Percentiles rank a stretch among this genome's conserved stretches.
Evolutionary conservation across 1,140 invertebrate species (phyloP).

Genomic region (Phymorhynchus buccinoides): DNA sequence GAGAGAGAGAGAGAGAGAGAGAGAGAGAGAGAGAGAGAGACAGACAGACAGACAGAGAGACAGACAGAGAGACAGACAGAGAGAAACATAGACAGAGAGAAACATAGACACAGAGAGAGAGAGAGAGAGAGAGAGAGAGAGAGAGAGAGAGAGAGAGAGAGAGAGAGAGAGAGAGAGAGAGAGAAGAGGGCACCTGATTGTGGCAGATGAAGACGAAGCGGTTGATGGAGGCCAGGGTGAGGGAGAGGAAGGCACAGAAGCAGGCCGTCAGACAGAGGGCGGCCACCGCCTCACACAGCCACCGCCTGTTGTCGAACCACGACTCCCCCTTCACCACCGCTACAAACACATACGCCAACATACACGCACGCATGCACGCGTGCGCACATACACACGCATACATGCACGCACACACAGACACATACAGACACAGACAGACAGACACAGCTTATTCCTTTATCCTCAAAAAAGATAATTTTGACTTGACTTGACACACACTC

Average conservation of each 20-base stretch:
- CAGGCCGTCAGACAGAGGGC: constrained; percentile 68
- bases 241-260: constrained; percentile 68
- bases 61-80: too few species aligned
- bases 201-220: constrained; percentile 67
- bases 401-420: neutral
- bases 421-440: neutral
- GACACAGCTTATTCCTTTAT: too few species aligned
- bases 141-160: too few species aligned
- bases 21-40: too few species aligned
- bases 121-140: too few species aligned
- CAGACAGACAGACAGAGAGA: too few species aligned
- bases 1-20: constrained; percentile 51
- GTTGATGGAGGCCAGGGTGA: constrained; percentile 65
- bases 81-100: too few species aligned
- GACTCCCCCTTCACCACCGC: constrained; percentile 65
- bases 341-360: constrained; percentile 43
- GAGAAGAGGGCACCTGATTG: constrained; percentile 41
- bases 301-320: constrained; percentile 61
- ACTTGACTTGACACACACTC: too few species aligned
- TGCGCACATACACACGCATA: neutral
- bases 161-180: too few species aligned
- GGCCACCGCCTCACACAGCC: constrained; percentile 63
- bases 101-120: too few species aligned
- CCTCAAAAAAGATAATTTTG: too few species aligned
- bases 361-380: neutral